Base-by-base conservation (phyloP, 2,113 vertebrate species). In the Hylia prasina region DNA sequence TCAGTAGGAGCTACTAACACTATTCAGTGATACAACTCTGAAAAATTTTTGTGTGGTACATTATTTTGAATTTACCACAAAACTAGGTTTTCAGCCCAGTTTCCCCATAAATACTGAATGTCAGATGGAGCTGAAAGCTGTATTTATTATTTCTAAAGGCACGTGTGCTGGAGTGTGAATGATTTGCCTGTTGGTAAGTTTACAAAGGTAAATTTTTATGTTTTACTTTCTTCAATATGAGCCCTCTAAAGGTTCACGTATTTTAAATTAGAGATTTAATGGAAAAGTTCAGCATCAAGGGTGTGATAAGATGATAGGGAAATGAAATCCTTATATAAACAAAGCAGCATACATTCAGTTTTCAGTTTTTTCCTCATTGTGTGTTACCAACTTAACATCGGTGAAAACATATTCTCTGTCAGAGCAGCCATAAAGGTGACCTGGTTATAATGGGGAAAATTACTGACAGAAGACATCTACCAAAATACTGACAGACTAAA, bases 291-390 rank as follows among this genome's bases (percentile, higher is more conserved):
- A 91, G 22, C 40, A 66, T 70, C 44, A 85, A 86, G 40, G 27
- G 56, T 82, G 66, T 35, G 44, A 31, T 45, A 89, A 91, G 82
- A 94, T 96, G 91, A 97, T 92, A 95, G 68, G 44, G 80, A 95
- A 95, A 93, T 92, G 14, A 94, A 97, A 61, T 47, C 94, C 87
- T 82, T 91, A 82, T 94, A 58, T 68, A 96, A 93, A 91, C 90
- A 96, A 97, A 94, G 82, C 73, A 58, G 27, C 70, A 82, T 70
- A 39, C 64, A 64, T 39, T 78, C 86, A 85, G 48, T 95, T 82
- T 81, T 66, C 76, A 63, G 28, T 78, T 91, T 96, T 97, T 97
- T 65, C 70, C 71, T 81, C 57, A 40, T 87, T 95, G 87, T 88
- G 58, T 50, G 8, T 68, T 94, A 94, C 84, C 83, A 96, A 16